phyloP scores from a whole-genome alignment of 2,113 vertebrate species.

The Xyrauchen texanus region DNA sequence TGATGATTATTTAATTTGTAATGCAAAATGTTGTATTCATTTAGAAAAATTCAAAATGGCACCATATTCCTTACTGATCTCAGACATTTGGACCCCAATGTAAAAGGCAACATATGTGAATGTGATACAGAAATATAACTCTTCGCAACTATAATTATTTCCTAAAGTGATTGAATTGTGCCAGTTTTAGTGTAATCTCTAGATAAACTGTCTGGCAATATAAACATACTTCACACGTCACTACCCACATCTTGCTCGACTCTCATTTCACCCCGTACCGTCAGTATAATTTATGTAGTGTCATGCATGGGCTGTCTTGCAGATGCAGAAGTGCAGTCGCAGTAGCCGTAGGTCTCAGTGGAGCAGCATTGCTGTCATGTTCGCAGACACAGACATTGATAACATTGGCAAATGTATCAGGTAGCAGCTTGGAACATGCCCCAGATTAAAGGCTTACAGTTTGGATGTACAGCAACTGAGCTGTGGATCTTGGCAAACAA shows the following conservation, averaged over 20 bases:
- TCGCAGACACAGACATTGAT: slow-evolving; percentile 60
- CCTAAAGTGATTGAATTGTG: not conserved
- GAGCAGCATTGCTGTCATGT: slow-evolving; percentile 40
- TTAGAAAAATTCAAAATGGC: too few species aligned
- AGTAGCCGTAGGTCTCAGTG: slow-evolving; percentile 18
- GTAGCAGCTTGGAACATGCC: slow-evolving; percentile 61
- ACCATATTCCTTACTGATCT: too few species aligned
- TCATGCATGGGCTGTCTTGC: slow-evolving; percentile 18
- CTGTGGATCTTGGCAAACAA: slow-evolving; percentile 48
- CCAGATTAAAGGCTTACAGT: slow-evolving; percentile 70
- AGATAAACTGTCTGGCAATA: not conserved
- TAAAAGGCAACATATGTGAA: too few species aligned
- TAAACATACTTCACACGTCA: not conserved
- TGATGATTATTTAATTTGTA: too few species aligned
- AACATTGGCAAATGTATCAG: slow-evolving; percentile 69
- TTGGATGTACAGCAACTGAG: slow-evolving; percentile 57
- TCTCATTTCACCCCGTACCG: not conserved
- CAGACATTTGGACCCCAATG: too few species aligned
- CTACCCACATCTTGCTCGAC: not conserved
- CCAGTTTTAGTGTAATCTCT: not conserved
- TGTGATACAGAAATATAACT: not conserved
- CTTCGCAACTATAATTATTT: not conserved
- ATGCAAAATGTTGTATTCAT: too few species aligned
- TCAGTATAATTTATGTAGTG: slow-evolving; percentile 24
- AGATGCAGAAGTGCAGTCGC: slow-evolving; percentile 18